These are phyloP conservation scores for Bovichtus diacanthus DNA, from an alignment of 2,797 vertebrate species.

Conservation along the genomic window DNA sequence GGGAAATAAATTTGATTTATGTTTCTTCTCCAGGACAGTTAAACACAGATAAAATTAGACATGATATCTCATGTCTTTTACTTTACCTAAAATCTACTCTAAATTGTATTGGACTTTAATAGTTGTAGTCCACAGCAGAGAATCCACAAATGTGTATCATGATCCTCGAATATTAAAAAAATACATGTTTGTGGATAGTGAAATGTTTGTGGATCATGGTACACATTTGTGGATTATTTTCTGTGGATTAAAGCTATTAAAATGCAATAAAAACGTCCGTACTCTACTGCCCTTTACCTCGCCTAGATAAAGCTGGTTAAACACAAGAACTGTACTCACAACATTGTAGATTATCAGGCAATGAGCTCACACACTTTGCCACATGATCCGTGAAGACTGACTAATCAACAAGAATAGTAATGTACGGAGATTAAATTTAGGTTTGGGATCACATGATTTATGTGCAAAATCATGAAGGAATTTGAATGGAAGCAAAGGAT, in stretches of 20 bases:
- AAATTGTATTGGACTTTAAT: too few relatives aligned
- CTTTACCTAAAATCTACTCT: not conserved
- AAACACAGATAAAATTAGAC: slow-evolving; percentile 17
- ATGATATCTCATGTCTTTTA: slow-evolving; percentile 12
- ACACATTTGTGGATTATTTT: too few relatives aligned
- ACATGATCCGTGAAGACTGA: slow-evolving; percentile 4
- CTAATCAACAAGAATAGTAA: not conserved
- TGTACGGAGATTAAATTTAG: not conserved
- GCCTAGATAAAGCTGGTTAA: not conserved
- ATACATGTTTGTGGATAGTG: too few relatives aligned
- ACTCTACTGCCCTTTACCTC: not conserved
- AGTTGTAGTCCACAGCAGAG: too few relatives aligned
- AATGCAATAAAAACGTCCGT: too few relatives aligned
- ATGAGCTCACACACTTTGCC: not conserved
- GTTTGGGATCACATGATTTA: not conserved
- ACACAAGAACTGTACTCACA: slow-evolving; percentile 17
- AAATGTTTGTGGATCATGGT: too few relatives aligned
- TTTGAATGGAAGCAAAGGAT: not conserved
- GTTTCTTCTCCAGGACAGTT: slow-evolving; percentile 5
- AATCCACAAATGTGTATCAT: too few relatives aligned
- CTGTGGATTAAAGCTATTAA: too few relatives aligned
- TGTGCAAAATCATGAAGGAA: slow-evolving; percentile 2
- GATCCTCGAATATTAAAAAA: too few relatives aligned
- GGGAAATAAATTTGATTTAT: not conserved
- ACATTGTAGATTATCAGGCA: not conserved